A percentile compares a stretch with the other conserved stretches of the same genome.
Conservation (phyloP, 2,113 vertebrate genomes). For the Chlamydotis undulata region DNA sequence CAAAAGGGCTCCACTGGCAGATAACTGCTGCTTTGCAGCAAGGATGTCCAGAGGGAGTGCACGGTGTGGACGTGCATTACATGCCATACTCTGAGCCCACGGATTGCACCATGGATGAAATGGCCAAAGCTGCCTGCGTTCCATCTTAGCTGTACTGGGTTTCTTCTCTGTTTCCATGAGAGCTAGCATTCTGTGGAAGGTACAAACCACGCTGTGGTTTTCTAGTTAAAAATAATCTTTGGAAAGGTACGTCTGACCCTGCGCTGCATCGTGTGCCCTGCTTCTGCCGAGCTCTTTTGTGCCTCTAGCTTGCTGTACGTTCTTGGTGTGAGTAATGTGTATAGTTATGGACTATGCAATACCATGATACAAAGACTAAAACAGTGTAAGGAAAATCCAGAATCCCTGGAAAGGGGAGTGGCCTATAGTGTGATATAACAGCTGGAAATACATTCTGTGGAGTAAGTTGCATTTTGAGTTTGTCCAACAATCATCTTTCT, state of each 20-base stretch:
- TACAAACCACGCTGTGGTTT: background rate
- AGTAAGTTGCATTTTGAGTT: background rate
- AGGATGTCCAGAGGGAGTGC: background rate
- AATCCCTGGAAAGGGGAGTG: background rate
- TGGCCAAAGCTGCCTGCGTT: background rate
- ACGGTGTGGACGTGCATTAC: fast-evolving
- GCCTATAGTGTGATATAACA: background rate
- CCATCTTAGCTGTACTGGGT: background rate
- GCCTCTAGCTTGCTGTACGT: background rate
- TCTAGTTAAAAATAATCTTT: background rate
- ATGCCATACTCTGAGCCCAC: background rate
- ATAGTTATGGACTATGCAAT: fast-evolving
- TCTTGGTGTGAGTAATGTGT: background rate
- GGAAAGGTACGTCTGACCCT: background rate
- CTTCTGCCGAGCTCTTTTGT: background rate
- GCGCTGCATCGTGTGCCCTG: background rate
- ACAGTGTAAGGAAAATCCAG: background rate
- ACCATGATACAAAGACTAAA: background rate
- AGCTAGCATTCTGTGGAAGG: background rate
- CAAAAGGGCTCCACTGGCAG: background rate
- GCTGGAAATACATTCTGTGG: background rate
- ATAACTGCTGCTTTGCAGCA: background rate
- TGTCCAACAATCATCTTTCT: background rate
- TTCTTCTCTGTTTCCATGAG: background rate
- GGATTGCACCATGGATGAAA: background rate